Evolutionary conservation across 2,888 invertebrate species (phyloP).

Genomic region (Helobdella robusta): DNA sequence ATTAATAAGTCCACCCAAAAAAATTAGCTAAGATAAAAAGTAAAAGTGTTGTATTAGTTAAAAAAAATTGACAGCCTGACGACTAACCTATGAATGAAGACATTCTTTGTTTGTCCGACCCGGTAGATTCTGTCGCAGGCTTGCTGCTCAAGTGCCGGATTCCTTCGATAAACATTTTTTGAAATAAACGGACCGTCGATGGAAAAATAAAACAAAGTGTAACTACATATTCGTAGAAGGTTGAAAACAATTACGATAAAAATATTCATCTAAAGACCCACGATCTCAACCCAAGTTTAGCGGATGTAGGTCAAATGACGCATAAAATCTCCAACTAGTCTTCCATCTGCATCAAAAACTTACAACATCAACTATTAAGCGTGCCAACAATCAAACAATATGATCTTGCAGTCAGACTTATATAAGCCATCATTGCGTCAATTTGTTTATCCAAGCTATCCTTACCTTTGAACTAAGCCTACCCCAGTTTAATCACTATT

Average conservation of each 20-base stretch:
- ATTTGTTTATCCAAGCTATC: no score
- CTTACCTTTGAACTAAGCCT: no score
- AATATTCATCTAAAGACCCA: background rate
- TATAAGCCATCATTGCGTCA: no score
- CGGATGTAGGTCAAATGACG: no score
- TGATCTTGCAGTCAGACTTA: no score
- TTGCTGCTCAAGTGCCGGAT: constrained; percentile 86
- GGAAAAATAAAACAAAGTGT: background rate
- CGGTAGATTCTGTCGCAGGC: constrained; percentile 87
- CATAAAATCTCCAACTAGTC: no score
- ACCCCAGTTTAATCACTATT: no score
- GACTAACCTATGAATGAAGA: constrained; percentile 63
- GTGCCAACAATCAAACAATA: no score
- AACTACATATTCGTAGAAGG: no score
- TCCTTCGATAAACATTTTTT: constrained; percentile 50
- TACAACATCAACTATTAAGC: no score
- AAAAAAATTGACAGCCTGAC: background rate
- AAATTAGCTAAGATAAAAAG: background rate
- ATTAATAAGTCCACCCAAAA: background rate
- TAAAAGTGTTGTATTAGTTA: background rate
- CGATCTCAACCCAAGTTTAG: background rate
- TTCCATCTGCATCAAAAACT: no score
- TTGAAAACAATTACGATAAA: no score
- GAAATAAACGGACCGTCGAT: background rate
- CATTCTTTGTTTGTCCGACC: constrained; percentile 73